Conservation (phyloP, 1,140 invertebrate genomes). For the Pachypeltis micranthus region DNA sequence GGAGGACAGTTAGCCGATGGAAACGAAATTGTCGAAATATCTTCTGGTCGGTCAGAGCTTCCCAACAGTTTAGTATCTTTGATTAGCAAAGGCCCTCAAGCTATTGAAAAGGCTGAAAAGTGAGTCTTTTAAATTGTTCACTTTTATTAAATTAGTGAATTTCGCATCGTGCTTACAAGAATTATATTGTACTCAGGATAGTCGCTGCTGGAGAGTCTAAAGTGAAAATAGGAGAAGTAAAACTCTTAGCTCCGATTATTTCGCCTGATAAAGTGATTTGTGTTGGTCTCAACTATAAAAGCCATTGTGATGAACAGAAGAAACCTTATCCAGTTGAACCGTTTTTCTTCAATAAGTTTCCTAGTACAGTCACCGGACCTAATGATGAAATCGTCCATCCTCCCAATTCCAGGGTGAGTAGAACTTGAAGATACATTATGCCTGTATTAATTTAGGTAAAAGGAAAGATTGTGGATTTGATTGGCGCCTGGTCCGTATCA, state of each 20-base stretch:
- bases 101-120: not conserved
- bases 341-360: slow-evolving; percentile 68
- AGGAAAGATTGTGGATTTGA: no score
- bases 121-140: no score
- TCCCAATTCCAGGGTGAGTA: slow-evolving; percentile 47
- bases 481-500: no score
- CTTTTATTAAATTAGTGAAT: no score
- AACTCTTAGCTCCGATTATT: slow-evolving; percentile 50
- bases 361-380: slow-evolving; percentile 62
- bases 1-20: not conserved
- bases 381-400: slow-evolving; percentile 56
- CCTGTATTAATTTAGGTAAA: no score
- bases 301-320: slow-evolving; percentile 67
- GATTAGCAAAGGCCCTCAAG: slow-evolving; percentile 39
- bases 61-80: not conserved
- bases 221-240: slow-evolving; percentile 39
- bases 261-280: slow-evolving; percentile 65
- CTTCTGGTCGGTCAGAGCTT: not conserved
- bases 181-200: no score
- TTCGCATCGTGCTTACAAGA: no score
- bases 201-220: slow-evolving; percentile 42
- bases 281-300: slow-evolving; percentile 65
- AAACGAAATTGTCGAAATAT: slow-evolving; percentile 6
- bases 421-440: no score
- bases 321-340: slow-evolving; percentile 55